A percentile compares a stretch with the other conserved stretches of the same genome.
phyloP scores from a whole-genome alignment of 2,888 invertebrate species.

The Geophilus truncorum region DNA sequence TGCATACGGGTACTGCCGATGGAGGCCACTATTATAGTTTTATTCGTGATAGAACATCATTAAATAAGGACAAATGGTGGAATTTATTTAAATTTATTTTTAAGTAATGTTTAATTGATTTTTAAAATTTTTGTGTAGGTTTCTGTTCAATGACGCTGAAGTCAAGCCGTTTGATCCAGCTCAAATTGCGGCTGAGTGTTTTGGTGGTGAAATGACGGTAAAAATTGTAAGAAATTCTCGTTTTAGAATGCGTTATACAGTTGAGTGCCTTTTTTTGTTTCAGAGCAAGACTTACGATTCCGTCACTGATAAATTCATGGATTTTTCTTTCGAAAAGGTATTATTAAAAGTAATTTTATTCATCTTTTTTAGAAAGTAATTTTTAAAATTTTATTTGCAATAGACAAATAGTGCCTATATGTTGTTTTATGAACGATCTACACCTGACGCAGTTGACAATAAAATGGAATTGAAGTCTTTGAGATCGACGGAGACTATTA shows the following conservation, averaged over 20 bases:
- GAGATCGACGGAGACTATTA: constrained; percentile 9
- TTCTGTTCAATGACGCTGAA: constrained; percentile 86
- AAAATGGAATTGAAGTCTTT: not conserved
- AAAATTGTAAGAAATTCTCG: constrained; percentile 41
- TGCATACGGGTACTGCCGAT: constrained; percentile 96
- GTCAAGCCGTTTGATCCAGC: constrained; percentile 92
- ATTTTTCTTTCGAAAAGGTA: constrained; percentile 89
- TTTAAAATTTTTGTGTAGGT: constrained; percentile 43
- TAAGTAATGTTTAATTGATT: not conserved
- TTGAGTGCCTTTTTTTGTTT: constrained; percentile 42
- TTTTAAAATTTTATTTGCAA: constrained; percentile 35
- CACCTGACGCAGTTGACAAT: constrained; percentile 41
- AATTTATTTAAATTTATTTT: not conserved
- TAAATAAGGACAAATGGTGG: constrained; percentile 58
- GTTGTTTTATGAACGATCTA: constrained; percentile 87
- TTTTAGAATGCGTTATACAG: not conserved
- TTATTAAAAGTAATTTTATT: not conserved
- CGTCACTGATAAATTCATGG: constrained; percentile 94
- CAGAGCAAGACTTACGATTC: constrained; percentile 95
- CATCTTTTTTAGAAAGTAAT: no score
- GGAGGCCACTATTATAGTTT: constrained; percentile 95
- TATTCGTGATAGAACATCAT: constrained; percentile 73
- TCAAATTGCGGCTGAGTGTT: constrained; percentile 86
- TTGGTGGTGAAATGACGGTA: constrained; percentile 91
- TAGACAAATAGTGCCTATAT: constrained; percentile 92